Conservation (phyloP, 2,113 vertebrate species). For the Callocephalon fimbriatum region DNA sequence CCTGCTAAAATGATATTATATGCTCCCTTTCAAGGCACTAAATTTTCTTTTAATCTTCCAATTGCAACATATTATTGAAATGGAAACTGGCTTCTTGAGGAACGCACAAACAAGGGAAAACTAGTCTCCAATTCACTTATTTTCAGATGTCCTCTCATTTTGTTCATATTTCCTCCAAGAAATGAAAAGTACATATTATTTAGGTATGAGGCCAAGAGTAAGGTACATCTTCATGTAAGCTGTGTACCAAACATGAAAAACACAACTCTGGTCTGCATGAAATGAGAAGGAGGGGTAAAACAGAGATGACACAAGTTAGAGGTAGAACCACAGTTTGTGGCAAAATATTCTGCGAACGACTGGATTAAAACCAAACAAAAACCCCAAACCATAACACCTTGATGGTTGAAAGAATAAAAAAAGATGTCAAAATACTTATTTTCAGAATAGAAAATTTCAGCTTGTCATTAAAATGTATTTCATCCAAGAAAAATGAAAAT, state of each 20-base stretch:
- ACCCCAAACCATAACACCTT: fast-evolving
- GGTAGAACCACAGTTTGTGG: neutral
- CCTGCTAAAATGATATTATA: neutral
- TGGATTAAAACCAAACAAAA: neutral
- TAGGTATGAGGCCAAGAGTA: neutral
- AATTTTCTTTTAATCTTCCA: neutral
- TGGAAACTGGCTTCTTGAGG: neutral
- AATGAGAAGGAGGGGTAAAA: neutral
- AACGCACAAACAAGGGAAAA: fast-evolving
- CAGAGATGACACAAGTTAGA: neutral
- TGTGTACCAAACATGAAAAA: neutral
- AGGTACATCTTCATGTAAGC: neutral
- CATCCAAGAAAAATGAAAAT: neutral
- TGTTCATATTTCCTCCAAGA: neutral
- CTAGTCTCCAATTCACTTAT: neutral
- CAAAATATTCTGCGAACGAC: fast-evolving
- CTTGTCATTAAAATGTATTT: neutral
- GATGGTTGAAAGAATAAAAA: neutral
- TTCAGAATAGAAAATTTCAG: neutral
- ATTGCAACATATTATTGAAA: neutral
- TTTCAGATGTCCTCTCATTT: neutral
- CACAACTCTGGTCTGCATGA: neutral
- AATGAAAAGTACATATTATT: neutral
- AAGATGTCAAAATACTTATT: fast-evolving
- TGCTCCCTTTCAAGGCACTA: neutral